Conservation (phyloP, 2,113 vertebrate species). For the Bubo scandiacus region DNA sequence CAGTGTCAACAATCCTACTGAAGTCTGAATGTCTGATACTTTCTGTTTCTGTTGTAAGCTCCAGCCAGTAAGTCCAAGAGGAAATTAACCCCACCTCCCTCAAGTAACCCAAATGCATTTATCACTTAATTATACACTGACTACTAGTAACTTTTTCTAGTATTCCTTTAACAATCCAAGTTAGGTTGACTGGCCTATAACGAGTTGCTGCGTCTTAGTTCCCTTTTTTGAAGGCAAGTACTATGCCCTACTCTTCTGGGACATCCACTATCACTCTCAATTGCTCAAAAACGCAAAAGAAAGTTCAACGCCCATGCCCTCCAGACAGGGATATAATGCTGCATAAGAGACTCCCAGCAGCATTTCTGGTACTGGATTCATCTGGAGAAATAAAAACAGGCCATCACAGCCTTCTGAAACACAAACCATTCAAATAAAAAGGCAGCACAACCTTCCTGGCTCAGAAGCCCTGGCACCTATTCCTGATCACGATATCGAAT, state of each 20-base stretch:
- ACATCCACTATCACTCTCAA: neutral
- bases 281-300: neutral
- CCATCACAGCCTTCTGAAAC: neutral
- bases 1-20: neutral
- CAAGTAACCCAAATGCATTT: neutral
- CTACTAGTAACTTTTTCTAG: neutral
- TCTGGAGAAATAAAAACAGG: neutral
- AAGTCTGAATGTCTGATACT: neutral
- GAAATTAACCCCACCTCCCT: neutral
- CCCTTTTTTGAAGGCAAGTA: neutral
- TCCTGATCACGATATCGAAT: neutral
- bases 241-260: no score
- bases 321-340: neutral
- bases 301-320: neutral
- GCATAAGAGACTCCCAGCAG: neutral
- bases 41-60: neutral
- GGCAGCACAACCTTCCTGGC: rapidly evolving
- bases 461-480: neutral
- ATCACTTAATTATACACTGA: neutral
- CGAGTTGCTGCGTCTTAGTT: neutral
- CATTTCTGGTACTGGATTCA: neutral
- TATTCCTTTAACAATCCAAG: neutral
- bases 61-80: neutral
- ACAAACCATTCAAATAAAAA: neutral
- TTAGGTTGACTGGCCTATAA: neutral